Conservation (phyloP, 2,113 vertebrate genomes). For the Otus sunia region DNA sequence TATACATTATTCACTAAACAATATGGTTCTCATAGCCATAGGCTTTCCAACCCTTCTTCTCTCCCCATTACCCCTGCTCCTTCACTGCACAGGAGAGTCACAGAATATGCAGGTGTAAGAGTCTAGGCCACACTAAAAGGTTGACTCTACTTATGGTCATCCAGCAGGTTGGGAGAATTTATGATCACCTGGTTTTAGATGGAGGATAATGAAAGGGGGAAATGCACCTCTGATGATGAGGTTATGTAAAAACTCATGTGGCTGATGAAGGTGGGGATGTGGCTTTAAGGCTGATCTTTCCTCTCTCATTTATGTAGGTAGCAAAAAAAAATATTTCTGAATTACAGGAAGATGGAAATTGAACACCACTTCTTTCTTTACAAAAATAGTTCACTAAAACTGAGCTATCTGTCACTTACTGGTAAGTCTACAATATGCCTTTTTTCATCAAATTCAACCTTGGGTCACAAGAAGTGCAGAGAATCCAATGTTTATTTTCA, state of each 20-base stretch:
- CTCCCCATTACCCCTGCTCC: background rate
- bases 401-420: background rate
- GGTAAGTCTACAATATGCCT: background rate
- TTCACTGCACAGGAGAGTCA: background rate
- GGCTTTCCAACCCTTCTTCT: background rate
- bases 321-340: background rate
- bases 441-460: background rate
- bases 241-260: fast-evolving
- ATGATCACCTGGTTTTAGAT: background rate
- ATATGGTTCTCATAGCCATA: background rate
- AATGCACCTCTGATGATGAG: background rate
- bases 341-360: background rate
- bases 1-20: background rate
- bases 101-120: fast-evolving
- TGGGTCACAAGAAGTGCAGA: background rate
- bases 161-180: background rate
- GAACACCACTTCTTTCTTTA: background rate
- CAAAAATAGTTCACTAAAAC: background rate
- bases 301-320: background rate
- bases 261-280: background rate
- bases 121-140: background rate
- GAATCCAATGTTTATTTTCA: background rate
- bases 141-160: fast-evolving
- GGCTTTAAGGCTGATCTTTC: background rate
- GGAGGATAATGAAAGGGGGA: background rate